Base-by-base conservation (phyloP, 2,888 invertebrate genomes). In the Koerneria pararmatus region DNA sequence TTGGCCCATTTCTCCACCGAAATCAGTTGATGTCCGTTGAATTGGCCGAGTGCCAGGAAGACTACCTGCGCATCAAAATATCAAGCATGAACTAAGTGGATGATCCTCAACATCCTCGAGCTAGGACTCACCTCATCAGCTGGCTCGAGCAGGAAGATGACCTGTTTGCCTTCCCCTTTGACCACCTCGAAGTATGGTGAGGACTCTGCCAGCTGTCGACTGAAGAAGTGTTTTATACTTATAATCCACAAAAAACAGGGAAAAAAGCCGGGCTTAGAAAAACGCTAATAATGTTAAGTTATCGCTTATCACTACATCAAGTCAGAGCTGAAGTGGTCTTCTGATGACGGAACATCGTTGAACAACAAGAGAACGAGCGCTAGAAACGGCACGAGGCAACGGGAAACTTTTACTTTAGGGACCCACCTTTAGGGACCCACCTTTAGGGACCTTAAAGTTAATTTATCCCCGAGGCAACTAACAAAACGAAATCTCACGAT, bases 141-240 rank as follows among this genome's bases (percentile, higher is more conserved):
- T n/a, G 92, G 90, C 83, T 97, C 95, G 80, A 92, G 95, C 82
- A 95, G 92, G 86, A 94, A 97, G 19, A 97, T 85, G 0, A 97
- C 95, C 86, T 95, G 93, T 4, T 91, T 88, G 75, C 92, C 89
- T 61, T 89, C 89, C 82, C 90, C 90, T 83, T 91, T 92, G 22
- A 97, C 87, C 15, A 91, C 91, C 86, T 97, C 97, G 80, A 90
- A 92, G 84, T 97, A 97, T 0, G 97, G 95, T 0, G 95, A 95
- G 0, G 90, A 88, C 85, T 94, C 92, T 0, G 97, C 97, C 64
- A 97, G 86, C 69, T 89, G 88, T 32, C 97, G 93, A 84, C 93
- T 95, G 82, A 34, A 87, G 85, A 74, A 72, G 69, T 37, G 27
- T 69, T n/a, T n/a, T n/a, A n/a, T n/a, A n/a, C n/a, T n/a, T n/a